Evolutionary conservation across 2,797 vertebrate species (phyloP).

Genomic region (Phrynocephalus vlangalii): DNA sequence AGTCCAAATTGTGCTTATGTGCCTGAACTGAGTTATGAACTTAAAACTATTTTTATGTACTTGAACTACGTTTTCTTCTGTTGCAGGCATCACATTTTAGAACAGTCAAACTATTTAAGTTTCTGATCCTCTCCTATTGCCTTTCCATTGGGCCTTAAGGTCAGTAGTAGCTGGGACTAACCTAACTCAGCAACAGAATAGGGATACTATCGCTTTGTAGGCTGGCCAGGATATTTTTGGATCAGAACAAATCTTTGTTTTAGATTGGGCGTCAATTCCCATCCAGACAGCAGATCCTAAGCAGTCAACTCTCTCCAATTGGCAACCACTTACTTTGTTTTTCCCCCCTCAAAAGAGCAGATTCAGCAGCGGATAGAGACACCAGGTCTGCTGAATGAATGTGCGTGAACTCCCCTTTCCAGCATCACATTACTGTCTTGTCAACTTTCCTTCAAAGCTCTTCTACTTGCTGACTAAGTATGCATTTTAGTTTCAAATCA

Average conservation of each 20-base stretch:
- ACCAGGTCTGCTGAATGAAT: neutral
- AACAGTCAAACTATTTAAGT: neutral
- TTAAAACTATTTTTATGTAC: no score
- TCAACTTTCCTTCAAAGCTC: conserved; percentile 4
- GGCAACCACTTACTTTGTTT: neutral
- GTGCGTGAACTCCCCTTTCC: no score
- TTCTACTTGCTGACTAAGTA: conserved; percentile 2
- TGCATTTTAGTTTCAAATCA: conserved; percentile 9
- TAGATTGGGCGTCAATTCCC: neutral
- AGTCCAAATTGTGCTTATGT: neutral
- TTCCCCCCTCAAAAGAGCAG: neutral
- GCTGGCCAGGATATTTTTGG: neutral
- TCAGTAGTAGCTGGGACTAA: neutral
- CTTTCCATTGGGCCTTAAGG: neutral
- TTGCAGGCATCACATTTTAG: neutral
- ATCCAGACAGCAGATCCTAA: neutral
- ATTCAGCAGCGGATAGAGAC: neutral
- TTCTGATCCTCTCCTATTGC: no score
- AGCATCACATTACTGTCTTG: conserved; percentile 12
- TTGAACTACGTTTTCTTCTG: neutral
- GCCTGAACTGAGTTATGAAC: neutral
- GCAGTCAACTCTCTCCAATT: neutral
- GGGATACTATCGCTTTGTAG: neutral
- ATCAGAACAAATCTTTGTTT: neutral
- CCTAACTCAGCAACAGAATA: neutral